phyloP scores from a whole-genome alignment of 1,140 invertebrate genomes.

The Yoshiicerus persimilis region DNA sequence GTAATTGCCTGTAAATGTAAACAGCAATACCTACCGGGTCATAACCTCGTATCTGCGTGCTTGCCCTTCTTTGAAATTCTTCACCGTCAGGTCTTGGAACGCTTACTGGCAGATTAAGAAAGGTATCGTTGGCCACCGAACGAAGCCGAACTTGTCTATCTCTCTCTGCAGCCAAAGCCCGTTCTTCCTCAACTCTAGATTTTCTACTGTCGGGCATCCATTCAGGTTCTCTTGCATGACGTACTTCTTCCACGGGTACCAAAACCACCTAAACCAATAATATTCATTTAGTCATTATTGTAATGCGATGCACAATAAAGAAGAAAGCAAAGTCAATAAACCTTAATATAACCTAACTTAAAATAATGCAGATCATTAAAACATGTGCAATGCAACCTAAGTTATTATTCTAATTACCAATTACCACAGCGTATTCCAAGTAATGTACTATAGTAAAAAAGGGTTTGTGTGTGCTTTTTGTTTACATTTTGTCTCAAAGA shows the following conservation, averaged over 20 bases:
- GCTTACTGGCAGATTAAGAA: conserved; percentile 44
- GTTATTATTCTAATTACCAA: too few relatives aligned
- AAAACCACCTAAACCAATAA: conserved; percentile 27
- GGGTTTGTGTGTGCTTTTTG: too few relatives aligned
- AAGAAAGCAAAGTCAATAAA: too few relatives aligned
- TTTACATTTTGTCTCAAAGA: too few relatives aligned
- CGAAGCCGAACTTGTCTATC: conserved; percentile 44
- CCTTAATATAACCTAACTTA: too few relatives aligned
- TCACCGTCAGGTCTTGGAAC: conserved; percentile 39
- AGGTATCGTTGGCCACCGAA: conserved; percentile 42
- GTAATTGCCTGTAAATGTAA: not conserved
- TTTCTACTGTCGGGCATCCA: conserved; percentile 23
- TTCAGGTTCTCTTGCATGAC: conserved; percentile 35
- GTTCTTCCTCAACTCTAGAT: conserved; percentile 33
- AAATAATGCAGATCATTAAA: too few relatives aligned
- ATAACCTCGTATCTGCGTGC: conserved; percentile 21
- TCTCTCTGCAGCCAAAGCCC: conserved; percentile 43
- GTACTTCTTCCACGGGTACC: conserved; percentile 32
- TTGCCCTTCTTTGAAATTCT: conserved; percentile 33
- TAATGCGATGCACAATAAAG: too few relatives aligned
- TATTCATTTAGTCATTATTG: not conserved
- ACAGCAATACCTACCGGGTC: conserved; percentile 37
- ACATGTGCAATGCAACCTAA: too few relatives aligned
- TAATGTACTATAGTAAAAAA: too few relatives aligned
- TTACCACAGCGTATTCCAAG: too few relatives aligned